phyloP scores from a whole-genome alignment of 2,113 vertebrate species.

The Semicossyphus pulcher region DNA sequence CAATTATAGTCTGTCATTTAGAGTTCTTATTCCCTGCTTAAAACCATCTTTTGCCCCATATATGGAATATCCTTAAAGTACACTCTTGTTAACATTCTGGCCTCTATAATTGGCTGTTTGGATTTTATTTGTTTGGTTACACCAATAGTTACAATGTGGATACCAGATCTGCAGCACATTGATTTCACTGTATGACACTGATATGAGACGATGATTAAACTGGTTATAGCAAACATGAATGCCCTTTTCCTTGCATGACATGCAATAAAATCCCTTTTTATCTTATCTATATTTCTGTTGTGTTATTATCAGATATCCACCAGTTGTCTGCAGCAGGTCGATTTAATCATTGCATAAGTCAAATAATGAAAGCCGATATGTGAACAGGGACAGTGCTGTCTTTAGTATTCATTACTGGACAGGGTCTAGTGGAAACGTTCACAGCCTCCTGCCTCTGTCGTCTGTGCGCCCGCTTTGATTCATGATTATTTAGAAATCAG shows the following conservation, averaged over 20 bases:
- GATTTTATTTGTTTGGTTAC: not conserved
- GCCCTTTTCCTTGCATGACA: not conserved
- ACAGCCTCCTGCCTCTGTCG: conserved; percentile 7
- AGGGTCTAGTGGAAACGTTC: conserved; percentile 8
- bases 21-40: too few relatives aligned
- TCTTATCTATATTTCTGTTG: not conserved
- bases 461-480: not conserved
- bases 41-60: too few relatives aligned
- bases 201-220: not conserved
- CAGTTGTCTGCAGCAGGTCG: not conserved
- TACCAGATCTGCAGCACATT: not conserved
- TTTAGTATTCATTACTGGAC: conserved; percentile 34
- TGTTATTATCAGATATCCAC: not conserved
- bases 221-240: not conserved
- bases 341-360: conserved; percentile 23
- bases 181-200: not conserved
- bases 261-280: conserved; percentile 1
- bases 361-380: conserved; percentile 1
- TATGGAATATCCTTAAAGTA: too few relatives aligned
- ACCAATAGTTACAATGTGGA: not conserved
- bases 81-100: too few relatives aligned
- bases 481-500: conserved; percentile 20
- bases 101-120: not conserved
- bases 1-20: not conserved
- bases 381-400: not conserved